Evolutionary conservation across 2,888 invertebrate genomes (phyloP).

Genomic region (Beris chalybata): DNA sequence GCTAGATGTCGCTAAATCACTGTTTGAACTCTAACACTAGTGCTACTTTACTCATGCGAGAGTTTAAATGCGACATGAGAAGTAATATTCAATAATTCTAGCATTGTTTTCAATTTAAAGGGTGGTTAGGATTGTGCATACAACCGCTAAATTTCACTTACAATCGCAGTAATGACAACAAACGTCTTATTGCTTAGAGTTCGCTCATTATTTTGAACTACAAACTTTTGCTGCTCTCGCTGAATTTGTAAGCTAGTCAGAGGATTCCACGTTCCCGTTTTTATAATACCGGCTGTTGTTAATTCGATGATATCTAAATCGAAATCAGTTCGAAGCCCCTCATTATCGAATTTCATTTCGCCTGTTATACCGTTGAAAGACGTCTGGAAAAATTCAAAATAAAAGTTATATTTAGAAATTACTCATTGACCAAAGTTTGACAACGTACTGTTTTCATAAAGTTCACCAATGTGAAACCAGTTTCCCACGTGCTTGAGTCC

Average conservation of each 20-base stretch:
- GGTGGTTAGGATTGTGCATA: too few relatives aligned
- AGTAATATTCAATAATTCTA: too few relatives aligned
- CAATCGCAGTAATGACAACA: conserved; percentile 69
- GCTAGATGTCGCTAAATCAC: too few relatives aligned
- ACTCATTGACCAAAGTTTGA: neutral
- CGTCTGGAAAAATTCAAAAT: conserved; percentile 31
- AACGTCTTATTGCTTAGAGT: conserved; percentile 73
- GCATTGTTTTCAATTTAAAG: too few relatives aligned
- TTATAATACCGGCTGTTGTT: conserved; percentile 63
- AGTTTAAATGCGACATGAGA: too few relatives aligned
- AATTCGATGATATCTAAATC: conserved; percentile 70
- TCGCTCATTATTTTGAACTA: conserved; percentile 59
- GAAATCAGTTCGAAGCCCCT: conserved; percentile 73
- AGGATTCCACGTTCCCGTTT: conserved; percentile 66
- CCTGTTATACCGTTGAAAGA: conserved; percentile 69
- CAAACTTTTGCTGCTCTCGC: conserved; percentile 51
- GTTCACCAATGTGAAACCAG: conserved; percentile 81
- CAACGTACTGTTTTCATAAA: conserved; percentile 60
- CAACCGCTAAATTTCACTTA: conserved; percentile 51
- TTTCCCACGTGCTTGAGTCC: conserved; percentile 65
- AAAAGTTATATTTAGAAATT: neutral
- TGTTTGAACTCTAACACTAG: too few relatives aligned
- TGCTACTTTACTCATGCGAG: too few relatives aligned
- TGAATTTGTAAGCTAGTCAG: conserved; percentile 19
- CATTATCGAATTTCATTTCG: conserved; percentile 71